A percentile compares a stretch with the other conserved stretches of the same genome.
These are phyloP conservation scores for Darevskia nairensis DNA, from an alignment of 2,797 vertebrate species.

Conservation along the genomic window DNA sequence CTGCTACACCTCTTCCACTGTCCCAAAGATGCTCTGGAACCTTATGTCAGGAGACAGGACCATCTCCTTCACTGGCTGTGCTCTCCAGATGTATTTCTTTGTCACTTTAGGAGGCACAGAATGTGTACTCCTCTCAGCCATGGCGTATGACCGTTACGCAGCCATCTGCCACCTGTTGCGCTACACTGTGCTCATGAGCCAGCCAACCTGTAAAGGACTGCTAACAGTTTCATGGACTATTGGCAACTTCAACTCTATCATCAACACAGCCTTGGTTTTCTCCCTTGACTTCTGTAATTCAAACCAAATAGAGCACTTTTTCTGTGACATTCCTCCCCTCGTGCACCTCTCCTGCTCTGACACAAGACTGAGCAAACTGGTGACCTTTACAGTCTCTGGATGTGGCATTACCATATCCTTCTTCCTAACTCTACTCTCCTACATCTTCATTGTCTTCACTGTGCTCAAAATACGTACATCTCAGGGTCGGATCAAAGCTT, in stretches of 20 bases:
- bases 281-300: constrained; percentile 7
- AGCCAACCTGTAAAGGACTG: background rate
- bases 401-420: background rate
- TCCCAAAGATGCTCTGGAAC: background rate
- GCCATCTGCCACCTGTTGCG: constrained; percentile 1
- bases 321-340: constrained; percentile 17
- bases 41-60: background rate
- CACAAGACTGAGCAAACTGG: background rate
- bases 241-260: background rate
- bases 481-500: background rate
- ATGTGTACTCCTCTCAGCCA: background rate
- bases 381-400: background rate
- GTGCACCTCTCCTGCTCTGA: constrained; percentile 11
- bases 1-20: background rate
- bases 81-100: background rate
- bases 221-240: background rate
- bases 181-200: background rate
- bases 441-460: background rate
- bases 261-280: constrained; percentile 16
- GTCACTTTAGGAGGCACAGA: background rate
- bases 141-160: constrained; percentile 2
- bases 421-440: background rate
- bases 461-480: background rate
- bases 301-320: constrained; percentile 5
- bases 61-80: background rate